Percentiles rank a stretch among this genome's conserved stretches.
Conservation (phyloP, 2,888 invertebrate species). For the Halocaridina rubra region DNA sequence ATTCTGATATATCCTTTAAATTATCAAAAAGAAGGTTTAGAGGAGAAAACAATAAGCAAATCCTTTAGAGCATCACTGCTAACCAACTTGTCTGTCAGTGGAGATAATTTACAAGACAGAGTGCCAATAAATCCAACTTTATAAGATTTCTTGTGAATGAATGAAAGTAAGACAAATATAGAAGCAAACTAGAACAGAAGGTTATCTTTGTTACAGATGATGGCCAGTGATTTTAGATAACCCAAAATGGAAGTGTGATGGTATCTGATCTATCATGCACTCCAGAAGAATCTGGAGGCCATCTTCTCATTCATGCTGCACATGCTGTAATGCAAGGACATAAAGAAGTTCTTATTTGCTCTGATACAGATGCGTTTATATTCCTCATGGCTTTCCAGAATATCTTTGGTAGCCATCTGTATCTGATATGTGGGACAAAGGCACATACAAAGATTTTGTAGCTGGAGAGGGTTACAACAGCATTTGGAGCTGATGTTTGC, state of each 20-base stretch:
- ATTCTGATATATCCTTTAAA: neutral
- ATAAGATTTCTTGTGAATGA: too few relatives aligned
- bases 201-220: too few relatives aligned
- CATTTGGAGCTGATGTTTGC: too few relatives aligned
- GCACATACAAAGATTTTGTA: neutral
- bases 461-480: neutral
- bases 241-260: too few relatives aligned
- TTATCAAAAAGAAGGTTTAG: neutral
- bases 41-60: neutral
- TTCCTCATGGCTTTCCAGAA: slow-evolving; percentile 20
- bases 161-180: too few relatives aligned
- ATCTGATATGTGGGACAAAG: slow-evolving; percentile 2
- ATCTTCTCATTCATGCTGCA: neutral
- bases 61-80: too few relatives aligned
- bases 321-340: slow-evolving; percentile 9
- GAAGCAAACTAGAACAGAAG: too few relatives aligned
- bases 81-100: too few relatives aligned
- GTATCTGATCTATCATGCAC: slow-evolving; percentile 9
- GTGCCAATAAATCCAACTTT: too few relatives aligned
- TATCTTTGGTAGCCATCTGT: neutral
- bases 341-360: neutral
- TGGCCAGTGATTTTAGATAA: neutral
- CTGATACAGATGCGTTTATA: slow-evolving; percentile 13
- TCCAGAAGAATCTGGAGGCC: slow-evolving; percentile 4
- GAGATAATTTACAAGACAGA: too few relatives aligned